These are phyloP conservation scores for Camponotus floridanus DNA, from an alignment of 1,140 invertebrate species.

Conservation along the genomic window DNA sequence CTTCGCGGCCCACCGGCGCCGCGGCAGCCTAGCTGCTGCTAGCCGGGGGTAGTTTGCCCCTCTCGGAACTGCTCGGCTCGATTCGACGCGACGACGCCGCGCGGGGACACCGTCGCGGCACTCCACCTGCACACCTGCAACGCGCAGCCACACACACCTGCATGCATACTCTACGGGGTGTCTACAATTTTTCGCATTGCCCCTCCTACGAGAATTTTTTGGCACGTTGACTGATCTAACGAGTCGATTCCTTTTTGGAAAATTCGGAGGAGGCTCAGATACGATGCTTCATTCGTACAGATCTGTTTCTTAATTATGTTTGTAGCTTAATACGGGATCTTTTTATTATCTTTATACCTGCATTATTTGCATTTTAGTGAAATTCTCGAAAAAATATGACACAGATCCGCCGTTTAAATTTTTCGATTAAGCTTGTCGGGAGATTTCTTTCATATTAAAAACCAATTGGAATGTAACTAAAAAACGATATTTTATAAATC, in stretches of 20 bases:
- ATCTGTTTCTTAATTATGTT: neutral
- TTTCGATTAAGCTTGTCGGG: neutral
- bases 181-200: conserved; percentile 8
- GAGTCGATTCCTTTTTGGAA: neutral
- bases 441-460: neutral
- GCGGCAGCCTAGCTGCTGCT: conserved; percentile 39
- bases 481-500: neutral
- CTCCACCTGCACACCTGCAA: conserved; percentile 46
- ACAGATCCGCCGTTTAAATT: neutral
- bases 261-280: neutral
- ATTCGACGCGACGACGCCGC: conserved; percentile 66
- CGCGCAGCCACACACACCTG: conserved; percentile 13
- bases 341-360: neutral
- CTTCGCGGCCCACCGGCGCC: conserved; percentile 35
- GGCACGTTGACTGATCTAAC: neutral
- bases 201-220: neutral
- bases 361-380: neutral
- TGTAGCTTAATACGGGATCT: neutral
- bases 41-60: conserved; percentile 58
- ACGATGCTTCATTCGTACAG: neutral
- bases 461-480: neutral
- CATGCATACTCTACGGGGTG: conserved; percentile 40
- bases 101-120: conserved; percentile 61
- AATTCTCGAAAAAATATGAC: neutral
- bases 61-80: conserved; percentile 74